Evolutionary conservation across 2,888 invertebrate genomes (phyloP), one percentile per base, ranked within the genome.

Genomic region (Lithophane leautieri): DNA sequence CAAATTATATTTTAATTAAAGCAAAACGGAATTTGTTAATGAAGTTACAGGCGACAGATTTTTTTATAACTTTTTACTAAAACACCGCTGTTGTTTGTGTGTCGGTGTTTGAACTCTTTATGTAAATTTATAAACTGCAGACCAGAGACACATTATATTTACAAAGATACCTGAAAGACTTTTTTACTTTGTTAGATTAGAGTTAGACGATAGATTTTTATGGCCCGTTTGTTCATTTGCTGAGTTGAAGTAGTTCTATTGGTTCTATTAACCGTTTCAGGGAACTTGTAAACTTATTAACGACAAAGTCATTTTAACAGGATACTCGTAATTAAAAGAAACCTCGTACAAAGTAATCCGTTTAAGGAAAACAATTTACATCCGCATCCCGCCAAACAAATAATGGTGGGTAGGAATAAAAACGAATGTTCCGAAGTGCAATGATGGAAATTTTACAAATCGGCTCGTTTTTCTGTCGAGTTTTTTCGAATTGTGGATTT

Each of bases 341-440:
- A 92, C 84, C 86, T 87, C 82, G 86, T 84, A 89, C 89, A 88
- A 89, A 88, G 90, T 89, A 89, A 90, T 91, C 87, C 87, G 90
- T 90, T 92, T 89, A 89, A 90, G 89, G 89, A 92, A 92, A 92
- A 93, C 91, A 91, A 92, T 92, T 92, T 91, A 91, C 93, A 93
- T 90, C 90, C 87, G 85, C 83, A 84, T 82, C 82, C 86, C 84
- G 78, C 71, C 85, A 85, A 88, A 89, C 90, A 92, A 91, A 91
- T 91, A 91, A 90, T 89, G 89, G 84, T 86, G 86, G 84, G 73
- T 80, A 72, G 79, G 84, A 89, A 89, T 86, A 89, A 89, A 90
- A 91, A 86, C 83, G 75, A 84, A 84, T 82, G 84, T 86, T 80
- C 70, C 50, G 47, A 81, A 82, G 72, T 78, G 84, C 82, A 79